A percentile compares a stretch with the other conserved stretches of the same genome.
phyloP scores from a whole-genome alignment of 23 tunicate genomes.

The Trididemnum miniatum region DNA sequence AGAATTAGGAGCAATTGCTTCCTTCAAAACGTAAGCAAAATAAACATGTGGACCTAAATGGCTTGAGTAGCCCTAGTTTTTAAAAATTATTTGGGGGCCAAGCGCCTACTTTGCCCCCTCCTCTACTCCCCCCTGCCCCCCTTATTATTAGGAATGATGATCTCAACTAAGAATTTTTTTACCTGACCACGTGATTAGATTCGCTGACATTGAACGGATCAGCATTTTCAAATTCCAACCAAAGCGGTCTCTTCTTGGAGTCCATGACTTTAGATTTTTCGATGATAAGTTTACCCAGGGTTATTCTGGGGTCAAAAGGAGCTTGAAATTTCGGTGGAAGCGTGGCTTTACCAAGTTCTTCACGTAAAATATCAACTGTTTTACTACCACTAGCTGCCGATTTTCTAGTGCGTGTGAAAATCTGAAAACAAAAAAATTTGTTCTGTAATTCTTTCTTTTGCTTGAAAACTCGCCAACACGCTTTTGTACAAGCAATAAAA shows the following conservation, averaged over 20 bases:
- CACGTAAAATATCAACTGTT: slow-evolving; percentile 38
- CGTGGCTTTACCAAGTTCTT: slow-evolving; percentile 31
- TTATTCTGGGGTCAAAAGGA: slow-evolving; percentile 82
- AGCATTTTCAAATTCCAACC: slow-evolving; percentile 87
- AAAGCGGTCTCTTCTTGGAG: slow-evolving; percentile 84
- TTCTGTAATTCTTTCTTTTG: too few species aligned
- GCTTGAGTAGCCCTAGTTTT: too few species aligned
- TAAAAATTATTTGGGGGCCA: too few species aligned
- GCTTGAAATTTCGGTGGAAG: slow-evolving; percentile 80
- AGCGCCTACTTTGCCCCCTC: too few species aligned
- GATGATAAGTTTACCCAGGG: slow-evolving; percentile 55
- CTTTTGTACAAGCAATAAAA: neutral
- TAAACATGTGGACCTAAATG: too few species aligned
- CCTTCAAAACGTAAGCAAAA: too few species aligned
- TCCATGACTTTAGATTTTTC: slow-evolving; percentile 85
- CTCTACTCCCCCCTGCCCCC: too few species aligned
- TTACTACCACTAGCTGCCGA: slow-evolving; percentile 45
- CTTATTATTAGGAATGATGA: too few species aligned
- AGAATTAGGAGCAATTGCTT: too few species aligned
- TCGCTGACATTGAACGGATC: slow-evolving; percentile 53
- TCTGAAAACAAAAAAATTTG: slow-evolving; percentile 20
- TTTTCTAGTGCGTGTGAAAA: slow-evolving; percentile 22
- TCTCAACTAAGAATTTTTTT: too few species aligned
- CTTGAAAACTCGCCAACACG: neutral
- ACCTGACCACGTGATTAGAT: slow-evolving; percentile 40